Base-by-base conservation (phyloP, 2,888 invertebrate species). In the Hemistola chrysoprasaria region DNA sequence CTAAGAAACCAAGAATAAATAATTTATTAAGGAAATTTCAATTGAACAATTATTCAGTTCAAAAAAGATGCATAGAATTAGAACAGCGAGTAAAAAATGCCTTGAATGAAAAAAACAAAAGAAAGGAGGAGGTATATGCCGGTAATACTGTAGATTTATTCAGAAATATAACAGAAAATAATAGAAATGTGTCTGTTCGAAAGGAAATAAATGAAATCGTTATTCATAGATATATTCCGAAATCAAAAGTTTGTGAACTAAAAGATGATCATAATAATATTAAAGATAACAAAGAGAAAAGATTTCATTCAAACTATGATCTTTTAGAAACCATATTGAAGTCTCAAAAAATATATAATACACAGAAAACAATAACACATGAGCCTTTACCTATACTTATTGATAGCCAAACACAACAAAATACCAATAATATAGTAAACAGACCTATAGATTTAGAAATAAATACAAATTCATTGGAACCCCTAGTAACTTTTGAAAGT, bases 251-350 rank as follows among this genome's bases (percentile, higher is more conserved):
- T 10, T 8, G 8, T 7, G 9, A 7, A 16, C 7, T 11, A 3
- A 1, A 2, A 0, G 11, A 22, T 11, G 8, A 24, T 9, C n/a
- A 6, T 1, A 27, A 46, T 21, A n/a, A n/a, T 3, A 28, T 6
- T 0, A 8, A 11, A 6, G 8, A 25, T 6, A 38, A n/a, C n/a
- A n/a, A 37, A n/a, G 10, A 48, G 8, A 65, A 63, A 34, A 7
- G 23, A 0, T 58, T 50, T 34, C 64, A 68, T 47, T 75, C 71
- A 11, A 76, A 80, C 0, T 69, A 73, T 48, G 83, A 84, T 47
- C 65, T 85, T 22, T 47, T 85, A 8, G 59, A 75, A 51, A 73
- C 82, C 5, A 58, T 79, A 49, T 37, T 71, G 8, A 56, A 47
- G 22, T 68, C 44, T 45, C 67, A 72, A 47, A 33, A 39, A 40